A percentile compares a stretch with the other conserved stretches of the same genome.
Conservation (phyloP, 1,140 invertebrate genomes). For the Aphidius ervi region DNA sequence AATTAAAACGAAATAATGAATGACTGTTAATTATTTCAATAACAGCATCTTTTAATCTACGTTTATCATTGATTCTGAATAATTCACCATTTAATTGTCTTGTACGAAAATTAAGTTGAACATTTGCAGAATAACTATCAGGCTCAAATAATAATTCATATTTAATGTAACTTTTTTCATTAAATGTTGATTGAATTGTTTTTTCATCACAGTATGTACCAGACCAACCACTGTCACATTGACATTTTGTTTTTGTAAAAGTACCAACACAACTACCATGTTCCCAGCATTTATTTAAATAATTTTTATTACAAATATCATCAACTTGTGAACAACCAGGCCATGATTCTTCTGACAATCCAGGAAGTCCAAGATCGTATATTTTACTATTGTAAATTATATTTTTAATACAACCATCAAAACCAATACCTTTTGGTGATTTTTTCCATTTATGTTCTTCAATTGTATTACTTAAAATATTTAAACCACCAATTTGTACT, state of each 20-base stretch:
- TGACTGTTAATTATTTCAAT: constrained; percentile 63
- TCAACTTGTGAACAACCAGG: constrained; percentile 88
- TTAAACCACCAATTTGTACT: constrained; percentile 87
- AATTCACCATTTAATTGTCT: constrained; percentile 88
- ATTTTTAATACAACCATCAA: constrained; percentile 93
- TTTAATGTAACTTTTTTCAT: constrained; percentile 89
- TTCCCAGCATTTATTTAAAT: constrained; percentile 80
- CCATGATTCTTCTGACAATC: constrained; percentile 75
- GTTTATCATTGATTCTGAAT: constrained; percentile 88
- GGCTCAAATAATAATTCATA: constrained; percentile 93
- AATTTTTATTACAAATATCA: constrained; percentile 77
- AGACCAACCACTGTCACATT: constrained; percentile 88
- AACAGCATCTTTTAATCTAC: constrained; percentile 91
- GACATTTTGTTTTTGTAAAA: constrained; percentile 81
- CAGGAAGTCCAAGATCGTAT: constrained; percentile 87
- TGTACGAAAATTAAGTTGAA: constrained; percentile 89
- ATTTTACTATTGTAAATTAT: constrained; percentile 85
- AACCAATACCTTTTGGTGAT: constrained; percentile 82
- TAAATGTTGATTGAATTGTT: constrained; percentile 84
- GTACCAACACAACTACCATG: constrained; percentile 92
- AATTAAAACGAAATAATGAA: constrained; percentile 76
- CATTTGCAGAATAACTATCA: constrained; percentile 84
- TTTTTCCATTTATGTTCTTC: constrained; percentile 81
- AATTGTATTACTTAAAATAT: constrained; percentile 80
- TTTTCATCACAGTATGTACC: constrained; percentile 79